These are phyloP conservation scores for Nipponacmea schrenckii DNA, from an alignment of 2,888 invertebrate genomes.

Conservation along the genomic window DNA sequence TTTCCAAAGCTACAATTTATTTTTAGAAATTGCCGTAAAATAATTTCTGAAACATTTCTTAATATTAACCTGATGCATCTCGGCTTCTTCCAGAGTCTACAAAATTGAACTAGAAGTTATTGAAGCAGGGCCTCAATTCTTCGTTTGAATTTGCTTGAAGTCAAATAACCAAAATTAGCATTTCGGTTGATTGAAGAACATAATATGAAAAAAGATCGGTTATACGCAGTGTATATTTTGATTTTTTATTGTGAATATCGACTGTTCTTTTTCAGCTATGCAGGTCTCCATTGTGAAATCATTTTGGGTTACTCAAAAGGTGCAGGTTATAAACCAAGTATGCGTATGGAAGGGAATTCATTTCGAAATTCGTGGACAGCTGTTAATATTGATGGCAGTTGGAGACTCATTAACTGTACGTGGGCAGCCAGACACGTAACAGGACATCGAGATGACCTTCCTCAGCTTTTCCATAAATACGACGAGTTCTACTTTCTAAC, in stretches of 20 bases:
- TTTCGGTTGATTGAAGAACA: no score
- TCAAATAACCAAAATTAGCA: no score
- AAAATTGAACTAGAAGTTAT: no score
- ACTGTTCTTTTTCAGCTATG: conserved; percentile 77
- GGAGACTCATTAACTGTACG: conserved; percentile 99
- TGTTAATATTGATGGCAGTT: conserved; percentile 96
- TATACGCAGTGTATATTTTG: no score
- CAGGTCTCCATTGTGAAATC: conserved; percentile 97
- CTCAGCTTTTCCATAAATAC: conserved; percentile 61
- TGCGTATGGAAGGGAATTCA: conserved; percentile 66
- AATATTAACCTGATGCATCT: no score
- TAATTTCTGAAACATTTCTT: no score
- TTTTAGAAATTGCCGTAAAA: no score
- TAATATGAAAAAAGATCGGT: no score
- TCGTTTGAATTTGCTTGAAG: no score
- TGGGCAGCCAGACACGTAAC: conserved; percentile 89
- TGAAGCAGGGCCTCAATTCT: no score
- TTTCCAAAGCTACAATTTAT: no score
- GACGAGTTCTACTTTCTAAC: conserved; percentile 68
- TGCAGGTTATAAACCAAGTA: conserved; percentile 97
- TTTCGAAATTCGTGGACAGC: conserved; percentile 99
- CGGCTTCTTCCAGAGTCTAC: no score
- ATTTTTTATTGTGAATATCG: neutral
- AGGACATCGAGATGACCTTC: conserved; percentile 55
- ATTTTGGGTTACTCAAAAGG: conserved; percentile 99